phyloP scores from a whole-genome alignment of 2,797 vertebrate genomes.

The Percopsis omiscomaycus region DNA sequence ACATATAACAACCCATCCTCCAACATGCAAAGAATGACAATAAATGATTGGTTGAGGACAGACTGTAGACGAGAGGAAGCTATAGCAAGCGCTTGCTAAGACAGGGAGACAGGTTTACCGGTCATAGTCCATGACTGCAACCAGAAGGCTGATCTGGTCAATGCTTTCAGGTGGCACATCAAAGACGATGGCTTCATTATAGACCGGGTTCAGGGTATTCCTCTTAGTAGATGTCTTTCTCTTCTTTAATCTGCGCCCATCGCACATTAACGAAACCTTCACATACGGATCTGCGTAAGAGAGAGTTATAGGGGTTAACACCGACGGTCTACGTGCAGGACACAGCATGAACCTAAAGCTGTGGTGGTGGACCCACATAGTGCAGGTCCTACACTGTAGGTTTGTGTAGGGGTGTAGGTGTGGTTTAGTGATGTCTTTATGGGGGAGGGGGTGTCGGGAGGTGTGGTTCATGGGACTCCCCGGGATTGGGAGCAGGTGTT shows the following conservation, averaged over 20 bases:
- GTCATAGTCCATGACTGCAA: constrained; percentile 99
- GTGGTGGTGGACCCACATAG: too few relatives aligned
- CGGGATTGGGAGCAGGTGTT: too few relatives aligned
- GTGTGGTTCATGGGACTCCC: too few relatives aligned
- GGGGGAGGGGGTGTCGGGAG: too few relatives aligned
- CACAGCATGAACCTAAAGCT: neutral
- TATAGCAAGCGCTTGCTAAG: too few relatives aligned
- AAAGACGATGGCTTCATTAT: constrained; percentile 99
- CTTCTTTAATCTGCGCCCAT: constrained; percentile 95
- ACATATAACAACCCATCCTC: constrained; percentile 50
- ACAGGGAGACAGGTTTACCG: constrained; percentile 80
- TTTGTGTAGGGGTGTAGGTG: too few relatives aligned
- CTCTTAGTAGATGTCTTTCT: constrained; percentile 98
- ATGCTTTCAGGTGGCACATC: constrained; percentile 97
- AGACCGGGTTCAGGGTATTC: constrained; percentile 96
- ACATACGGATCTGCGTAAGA: constrained; percentile 91
- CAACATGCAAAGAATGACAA: neutral
- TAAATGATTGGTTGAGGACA: too few relatives aligned
- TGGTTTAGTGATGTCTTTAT: too few relatives aligned
- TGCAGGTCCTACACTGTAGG: too few relatives aligned
- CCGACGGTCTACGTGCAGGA: neutral
- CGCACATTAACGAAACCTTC: constrained; percentile 98
- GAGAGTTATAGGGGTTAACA: constrained; percentile 3
- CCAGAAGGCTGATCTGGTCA: constrained; percentile 95
- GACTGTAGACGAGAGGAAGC: too few relatives aligned